Conservation (phyloP, 2,888 invertebrate genomes). For the Pollenia labialis region DNA sequence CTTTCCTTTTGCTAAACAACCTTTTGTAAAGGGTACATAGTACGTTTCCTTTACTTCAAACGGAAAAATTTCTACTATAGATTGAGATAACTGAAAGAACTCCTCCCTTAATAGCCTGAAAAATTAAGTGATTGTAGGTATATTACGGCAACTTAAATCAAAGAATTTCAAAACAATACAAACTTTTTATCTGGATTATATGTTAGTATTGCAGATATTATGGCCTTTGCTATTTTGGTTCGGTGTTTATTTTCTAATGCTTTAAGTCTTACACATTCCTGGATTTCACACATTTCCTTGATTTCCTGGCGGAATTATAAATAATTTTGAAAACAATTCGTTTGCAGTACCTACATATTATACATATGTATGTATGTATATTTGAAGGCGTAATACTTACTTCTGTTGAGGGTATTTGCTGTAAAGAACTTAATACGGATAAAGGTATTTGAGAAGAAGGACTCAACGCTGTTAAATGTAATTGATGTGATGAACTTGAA, state of each 20-base stretch:
- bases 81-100: constrained; percentile 54
- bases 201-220: constrained; percentile 49
- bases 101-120: constrained; percentile 56
- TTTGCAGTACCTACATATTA: not conserved
- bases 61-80: constrained; percentile 50
- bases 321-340: not conserved
- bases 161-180: not conserved
- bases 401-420: constrained; percentile 15
- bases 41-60: constrained; percentile 63
- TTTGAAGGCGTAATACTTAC: constrained; percentile 1
- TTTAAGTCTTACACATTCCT: not conserved
- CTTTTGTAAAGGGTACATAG: constrained; percentile 62
- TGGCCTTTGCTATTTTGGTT: constrained; percentile 56
- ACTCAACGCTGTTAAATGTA: too few species aligned
- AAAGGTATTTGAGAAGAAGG: not conserved
- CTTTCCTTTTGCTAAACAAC: constrained; percentile 61
- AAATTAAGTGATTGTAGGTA: not conserved
- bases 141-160: not conserved
- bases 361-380: not conserved
- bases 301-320: constrained; percentile 29
- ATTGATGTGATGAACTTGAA: too few species aligned
- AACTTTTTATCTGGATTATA: constrained; percentile 48
- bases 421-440: not conserved
- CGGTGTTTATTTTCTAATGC: constrained; percentile 60
- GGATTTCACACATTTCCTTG: constrained; percentile 23